Percentiles rank a stretch among this genome's conserved stretches.
Evolutionary conservation across 2,113 vertebrate genomes (phyloP).

Genomic region (Chiloscyllium plagiosum): DNA sequence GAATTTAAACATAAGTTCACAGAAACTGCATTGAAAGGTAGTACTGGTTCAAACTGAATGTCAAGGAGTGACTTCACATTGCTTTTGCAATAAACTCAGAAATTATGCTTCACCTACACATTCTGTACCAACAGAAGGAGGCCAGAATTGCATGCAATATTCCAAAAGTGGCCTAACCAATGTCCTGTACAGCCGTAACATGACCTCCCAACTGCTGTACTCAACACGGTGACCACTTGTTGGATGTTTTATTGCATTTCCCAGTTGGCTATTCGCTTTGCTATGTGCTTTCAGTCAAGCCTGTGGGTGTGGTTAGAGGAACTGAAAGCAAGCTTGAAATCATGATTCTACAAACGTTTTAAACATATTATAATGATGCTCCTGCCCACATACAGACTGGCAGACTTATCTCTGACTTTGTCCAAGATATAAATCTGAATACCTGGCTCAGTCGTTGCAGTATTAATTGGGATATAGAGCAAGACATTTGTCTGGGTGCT

Average conservation of each 20-base stretch:
- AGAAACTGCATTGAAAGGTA: not conserved
- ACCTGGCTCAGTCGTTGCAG: not conserved
- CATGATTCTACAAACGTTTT: not conserved
- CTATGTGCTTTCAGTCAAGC: not conserved
- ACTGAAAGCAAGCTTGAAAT: not conserved
- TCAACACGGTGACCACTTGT: too few relatives aligned
- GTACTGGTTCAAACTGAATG: not conserved
- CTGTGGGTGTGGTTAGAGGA: not conserved
- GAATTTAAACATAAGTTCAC: not conserved
- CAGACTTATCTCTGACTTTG: not conserved
- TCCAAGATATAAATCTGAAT: not conserved
- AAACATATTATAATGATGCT: not conserved
- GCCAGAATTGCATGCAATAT: too few relatives aligned
- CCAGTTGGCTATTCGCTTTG: not conserved
- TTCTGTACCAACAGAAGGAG: too few relatives aligned
- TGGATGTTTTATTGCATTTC: not conserved
- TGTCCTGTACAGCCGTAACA: too few relatives aligned
- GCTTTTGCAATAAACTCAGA: not conserved
- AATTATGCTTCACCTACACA: not conserved
- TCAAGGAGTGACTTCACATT: not conserved
- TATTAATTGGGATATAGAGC: not conserved
- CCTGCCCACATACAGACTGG: not conserved
- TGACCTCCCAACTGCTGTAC: too few relatives aligned
- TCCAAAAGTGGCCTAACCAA: too few relatives aligned
- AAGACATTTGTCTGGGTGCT: not conserved